A percentile compares a stretch with the other conserved stretches of the same genome.
These are phyloP conservation scores for Crocallis elinguaria DNA, from an alignment of 2,888 invertebrate genomes.

Conservation along the genomic window DNA sequence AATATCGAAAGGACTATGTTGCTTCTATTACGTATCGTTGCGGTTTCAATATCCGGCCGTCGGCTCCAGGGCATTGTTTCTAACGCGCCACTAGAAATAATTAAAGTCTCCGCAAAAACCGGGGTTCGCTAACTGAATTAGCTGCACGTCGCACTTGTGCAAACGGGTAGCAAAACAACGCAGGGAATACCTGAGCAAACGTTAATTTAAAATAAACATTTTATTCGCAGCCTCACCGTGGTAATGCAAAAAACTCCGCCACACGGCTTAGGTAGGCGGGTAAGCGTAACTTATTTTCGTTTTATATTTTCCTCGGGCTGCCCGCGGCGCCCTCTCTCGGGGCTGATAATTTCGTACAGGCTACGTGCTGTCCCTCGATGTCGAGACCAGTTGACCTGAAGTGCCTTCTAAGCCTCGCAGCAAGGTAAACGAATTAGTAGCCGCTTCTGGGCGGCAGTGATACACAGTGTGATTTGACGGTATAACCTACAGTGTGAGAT, in stretches of 20 bases:
- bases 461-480: background rate
- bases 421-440: slow-evolving; percentile 44
- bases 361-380: slow-evolving; percentile 69
- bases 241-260: slow-evolving; percentile 62
- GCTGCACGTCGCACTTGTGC: slow-evolving; percentile 28
- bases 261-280: slow-evolving; percentile 56
- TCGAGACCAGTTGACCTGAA: slow-evolving; percentile 62
- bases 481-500: too few species aligned
- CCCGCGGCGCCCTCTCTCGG: slow-evolving; percentile 64
- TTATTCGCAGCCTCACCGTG: slow-evolving; percentile 61
- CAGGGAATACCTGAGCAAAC: slow-evolving; percentile 48
- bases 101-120: slow-evolving; percentile 26
- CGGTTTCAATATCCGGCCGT: slow-evolving; percentile 28
- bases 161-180: slow-evolving; percentile 42
- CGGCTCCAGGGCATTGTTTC: slow-evolving; percentile 21
- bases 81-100: slow-evolving; percentile 28
- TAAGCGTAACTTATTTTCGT: slow-evolving; percentile 74
- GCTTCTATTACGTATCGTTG: slow-evolving; percentile 27
- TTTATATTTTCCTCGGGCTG: slow-evolving; percentile 72
- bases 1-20: slow-evolving; percentile 25
- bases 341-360: slow-evolving; percentile 73
- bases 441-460: slow-evolving; percentile 4
- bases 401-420: slow-evolving; percentile 52
- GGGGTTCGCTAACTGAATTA: slow-evolving; percentile 31
- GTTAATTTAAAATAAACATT: slow-evolving; percentile 65